phyloP scores from a whole-genome alignment of 1,140 invertebrate species.

The Cydia strobilella region DNA sequence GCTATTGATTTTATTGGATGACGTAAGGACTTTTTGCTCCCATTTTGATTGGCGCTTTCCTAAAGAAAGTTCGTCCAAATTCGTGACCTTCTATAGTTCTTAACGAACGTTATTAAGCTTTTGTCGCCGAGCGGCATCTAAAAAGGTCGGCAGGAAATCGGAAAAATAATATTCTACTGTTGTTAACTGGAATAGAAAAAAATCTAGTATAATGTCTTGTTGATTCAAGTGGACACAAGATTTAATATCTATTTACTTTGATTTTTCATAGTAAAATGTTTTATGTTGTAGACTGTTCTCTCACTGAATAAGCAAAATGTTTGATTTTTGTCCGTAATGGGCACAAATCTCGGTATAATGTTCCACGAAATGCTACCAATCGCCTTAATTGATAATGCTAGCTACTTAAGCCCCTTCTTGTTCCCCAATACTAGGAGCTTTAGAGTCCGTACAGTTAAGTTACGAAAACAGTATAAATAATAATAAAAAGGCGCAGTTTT shows the following conservation, averaged over 20 bases:
- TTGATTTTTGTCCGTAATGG: no score
- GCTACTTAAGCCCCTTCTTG: not conserved
- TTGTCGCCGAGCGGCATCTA: not conserved
- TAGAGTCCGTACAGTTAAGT: no score
- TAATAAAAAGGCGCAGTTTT: no score
- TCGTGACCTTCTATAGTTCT: not conserved
- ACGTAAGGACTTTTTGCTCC: conserved; percentile 4
- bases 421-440: not conserved
- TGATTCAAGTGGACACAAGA: not conserved
- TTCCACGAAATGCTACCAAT: not conserved
- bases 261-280: no score
- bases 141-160: not conserved
- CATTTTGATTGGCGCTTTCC: not conserved
- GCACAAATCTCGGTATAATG: no score
- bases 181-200: not conserved
- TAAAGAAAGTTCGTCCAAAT: not conserved
- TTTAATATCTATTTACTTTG: not conserved
- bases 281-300: no score
- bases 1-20: conserved; percentile 26
- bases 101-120: not conserved
- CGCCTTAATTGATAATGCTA: not conserved
- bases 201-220: not conserved
- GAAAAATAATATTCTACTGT: not conserved
- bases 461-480: no score
- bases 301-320: no score